Evolutionary conservation across 2,797 vertebrate species (phyloP).

Genomic region (Lutjanus campechanus): DNA sequence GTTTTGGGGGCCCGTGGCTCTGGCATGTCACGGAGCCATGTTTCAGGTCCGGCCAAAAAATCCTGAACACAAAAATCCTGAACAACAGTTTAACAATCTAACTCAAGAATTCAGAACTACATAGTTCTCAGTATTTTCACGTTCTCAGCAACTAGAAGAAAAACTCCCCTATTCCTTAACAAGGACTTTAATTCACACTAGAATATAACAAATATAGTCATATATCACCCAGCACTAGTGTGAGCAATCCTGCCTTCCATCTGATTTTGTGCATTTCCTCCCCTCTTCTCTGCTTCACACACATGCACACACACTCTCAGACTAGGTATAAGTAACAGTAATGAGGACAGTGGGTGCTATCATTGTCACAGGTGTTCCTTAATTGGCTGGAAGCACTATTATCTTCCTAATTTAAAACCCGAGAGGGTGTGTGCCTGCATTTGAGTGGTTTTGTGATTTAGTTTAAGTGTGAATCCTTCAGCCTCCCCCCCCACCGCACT

Average conservation of each 20-base stretch:
- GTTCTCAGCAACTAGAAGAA: too few species aligned
- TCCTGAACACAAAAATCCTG: too few species aligned
- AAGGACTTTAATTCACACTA: too few species aligned
- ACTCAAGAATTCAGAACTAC: too few species aligned
- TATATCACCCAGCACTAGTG: too few species aligned
- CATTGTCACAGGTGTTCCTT: constrained; percentile 66
- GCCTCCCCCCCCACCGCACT: constrained; percentile 13
- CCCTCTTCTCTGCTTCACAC: not conserved
- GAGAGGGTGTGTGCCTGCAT: constrained; percentile 5
- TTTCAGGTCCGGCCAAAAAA: too few species aligned
- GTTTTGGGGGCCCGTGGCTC: too few species aligned
- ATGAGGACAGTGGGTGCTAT: constrained; percentile 63
- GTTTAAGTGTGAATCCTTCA: constrained; percentile 21
- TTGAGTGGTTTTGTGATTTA: constrained; percentile 38
- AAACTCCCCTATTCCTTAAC: too few species aligned
- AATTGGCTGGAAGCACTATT: constrained; percentile 59
- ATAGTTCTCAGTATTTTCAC: too few species aligned
- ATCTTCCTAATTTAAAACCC: constrained; percentile 48
- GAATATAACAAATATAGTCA: too few species aligned
- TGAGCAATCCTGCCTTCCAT: constrained; percentile 20
- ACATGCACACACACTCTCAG: constrained; percentile 13
- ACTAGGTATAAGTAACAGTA: constrained; percentile 46
- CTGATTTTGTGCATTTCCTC: constrained; percentile 7
- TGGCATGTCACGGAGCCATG: too few species aligned
- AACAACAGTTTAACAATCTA: too few species aligned